Evolutionary conservation across 2,797 vertebrate species (phyloP).

Genomic region (Spatula versicolor): DNA sequence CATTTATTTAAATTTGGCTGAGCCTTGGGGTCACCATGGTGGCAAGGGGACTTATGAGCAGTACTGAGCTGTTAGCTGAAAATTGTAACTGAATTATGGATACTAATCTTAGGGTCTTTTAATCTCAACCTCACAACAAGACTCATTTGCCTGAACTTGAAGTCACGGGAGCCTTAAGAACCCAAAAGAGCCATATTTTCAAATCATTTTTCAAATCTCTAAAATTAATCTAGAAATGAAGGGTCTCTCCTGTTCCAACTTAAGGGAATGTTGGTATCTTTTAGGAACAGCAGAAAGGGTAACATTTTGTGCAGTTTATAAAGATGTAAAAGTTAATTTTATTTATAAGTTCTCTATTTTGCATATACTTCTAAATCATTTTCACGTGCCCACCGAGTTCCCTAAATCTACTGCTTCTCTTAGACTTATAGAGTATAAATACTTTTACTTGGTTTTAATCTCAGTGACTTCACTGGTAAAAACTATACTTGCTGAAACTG

Average conservation of each 20-base stretch:
- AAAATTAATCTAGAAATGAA: background rate
- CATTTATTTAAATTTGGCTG: background rate
- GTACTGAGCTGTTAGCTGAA: background rate
- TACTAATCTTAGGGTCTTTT: background rate
- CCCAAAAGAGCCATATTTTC: accelerated
- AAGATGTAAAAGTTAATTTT: background rate
- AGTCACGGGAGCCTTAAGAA: background rate
- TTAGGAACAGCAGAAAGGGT: background rate
- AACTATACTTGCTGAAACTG: background rate
- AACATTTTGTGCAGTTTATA: background rate
- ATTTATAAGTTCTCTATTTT: background rate
- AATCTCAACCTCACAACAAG: background rate
- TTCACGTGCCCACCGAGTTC: accelerated
- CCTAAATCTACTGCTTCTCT: background rate
- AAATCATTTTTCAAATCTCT: background rate
- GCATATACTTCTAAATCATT: background rate
- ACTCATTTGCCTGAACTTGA: background rate
- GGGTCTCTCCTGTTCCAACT: background rate
- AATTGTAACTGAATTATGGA: background rate
- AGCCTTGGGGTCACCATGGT: background rate
- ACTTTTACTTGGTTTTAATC: background rate
- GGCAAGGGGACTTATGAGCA: background rate
- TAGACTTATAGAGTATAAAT: background rate
- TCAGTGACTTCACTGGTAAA: background rate
- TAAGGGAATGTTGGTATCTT: background rate